Conservation (phyloP, 1,140 invertebrate species). For the Zaprionus davidi region DNA sequence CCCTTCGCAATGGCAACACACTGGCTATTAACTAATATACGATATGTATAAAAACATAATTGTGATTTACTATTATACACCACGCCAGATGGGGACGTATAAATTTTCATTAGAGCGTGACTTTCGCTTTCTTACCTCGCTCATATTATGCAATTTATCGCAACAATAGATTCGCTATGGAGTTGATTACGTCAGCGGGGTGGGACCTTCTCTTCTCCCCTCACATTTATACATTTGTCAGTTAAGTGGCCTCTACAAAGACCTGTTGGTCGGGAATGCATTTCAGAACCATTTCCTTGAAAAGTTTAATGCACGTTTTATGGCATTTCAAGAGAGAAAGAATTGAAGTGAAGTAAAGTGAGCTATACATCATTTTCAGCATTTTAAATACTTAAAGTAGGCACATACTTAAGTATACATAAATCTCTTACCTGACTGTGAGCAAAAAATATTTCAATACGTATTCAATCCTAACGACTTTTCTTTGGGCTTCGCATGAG, state of each 20-base stretch:
- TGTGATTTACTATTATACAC: slow-evolving; percentile 62
- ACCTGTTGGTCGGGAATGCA: slow-evolving; percentile 62
- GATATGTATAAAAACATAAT: slow-evolving; percentile 67
- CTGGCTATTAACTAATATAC: slow-evolving; percentile 62
- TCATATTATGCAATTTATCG: slow-evolving; percentile 14
- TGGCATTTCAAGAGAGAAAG: slow-evolving; percentile 16
- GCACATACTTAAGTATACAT: slow-evolving; percentile 55
- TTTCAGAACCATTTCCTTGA: slow-evolving; percentile 58
- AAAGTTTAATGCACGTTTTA: slow-evolving; percentile 69
- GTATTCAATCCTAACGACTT: slow-evolving; percentile 56
- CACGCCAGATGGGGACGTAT: slow-evolving; percentile 31
- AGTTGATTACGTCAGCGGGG: slow-evolving; percentile 7
- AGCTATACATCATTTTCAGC: slow-evolving; percentile 62
- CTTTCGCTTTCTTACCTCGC: slow-evolving; percentile 6
- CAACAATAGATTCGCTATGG: slow-evolving; percentile 9
- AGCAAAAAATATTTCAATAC: slow-evolving; percentile 51
- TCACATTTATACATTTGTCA: background rate
- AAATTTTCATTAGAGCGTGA: slow-evolving; percentile 69
- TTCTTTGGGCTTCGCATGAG: slow-evolving; percentile 44
- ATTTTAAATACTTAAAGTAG: slow-evolving; percentile 62
- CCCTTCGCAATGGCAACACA: slow-evolving; percentile 12
- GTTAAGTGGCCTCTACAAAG: background rate
- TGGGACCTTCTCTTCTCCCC: background rate
- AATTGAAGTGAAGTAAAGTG: slow-evolving; percentile 12
- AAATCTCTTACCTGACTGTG: slow-evolving; percentile 57